Conservation (phyloP, 2,113 vertebrate genomes). For the Erpornis zantholeuca region DNA sequence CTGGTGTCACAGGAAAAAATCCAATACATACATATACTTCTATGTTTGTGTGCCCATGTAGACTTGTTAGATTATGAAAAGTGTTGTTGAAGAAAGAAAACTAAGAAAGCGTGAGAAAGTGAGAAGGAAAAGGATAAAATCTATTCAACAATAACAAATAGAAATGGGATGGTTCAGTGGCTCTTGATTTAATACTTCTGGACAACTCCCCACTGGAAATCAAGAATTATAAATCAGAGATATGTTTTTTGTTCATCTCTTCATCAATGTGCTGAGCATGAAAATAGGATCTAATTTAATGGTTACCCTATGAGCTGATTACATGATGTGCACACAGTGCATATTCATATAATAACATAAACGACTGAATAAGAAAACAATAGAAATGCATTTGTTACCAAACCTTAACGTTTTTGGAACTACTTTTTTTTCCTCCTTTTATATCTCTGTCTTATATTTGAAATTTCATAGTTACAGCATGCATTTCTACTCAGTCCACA, state of each 20-base stretch:
- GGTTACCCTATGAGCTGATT: neutral
- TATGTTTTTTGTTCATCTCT: neutral
- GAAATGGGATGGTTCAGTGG: neutral
- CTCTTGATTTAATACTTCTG: slow-evolving; percentile 4
- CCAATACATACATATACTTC: neutral
- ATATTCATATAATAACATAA: neutral
- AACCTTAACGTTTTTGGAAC: neutral
- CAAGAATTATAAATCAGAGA: slow-evolving; percentile 10
- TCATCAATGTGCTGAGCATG: slow-evolving; percentile 15
- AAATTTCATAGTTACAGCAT: neutral
- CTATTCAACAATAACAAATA: neutral
- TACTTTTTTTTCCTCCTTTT: neutral
- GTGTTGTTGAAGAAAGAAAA: neutral
- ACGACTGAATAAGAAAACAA: neutral
- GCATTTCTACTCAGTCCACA: neutral
- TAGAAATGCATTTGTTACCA: neutral
- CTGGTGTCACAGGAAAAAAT: neutral
- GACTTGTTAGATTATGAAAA: neutral
- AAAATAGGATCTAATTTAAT: neutral
- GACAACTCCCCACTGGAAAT: neutral
- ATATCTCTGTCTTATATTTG: neutral
- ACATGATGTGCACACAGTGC: neutral
- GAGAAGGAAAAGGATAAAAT: neutral
- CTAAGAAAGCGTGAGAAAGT: neutral
- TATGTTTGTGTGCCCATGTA: neutral